Evolutionary conservation across 2,888 invertebrate species (phyloP), one percentile per base, ranked within the genome.

Genomic region (Hydroisotoma schaefferi): DNA sequence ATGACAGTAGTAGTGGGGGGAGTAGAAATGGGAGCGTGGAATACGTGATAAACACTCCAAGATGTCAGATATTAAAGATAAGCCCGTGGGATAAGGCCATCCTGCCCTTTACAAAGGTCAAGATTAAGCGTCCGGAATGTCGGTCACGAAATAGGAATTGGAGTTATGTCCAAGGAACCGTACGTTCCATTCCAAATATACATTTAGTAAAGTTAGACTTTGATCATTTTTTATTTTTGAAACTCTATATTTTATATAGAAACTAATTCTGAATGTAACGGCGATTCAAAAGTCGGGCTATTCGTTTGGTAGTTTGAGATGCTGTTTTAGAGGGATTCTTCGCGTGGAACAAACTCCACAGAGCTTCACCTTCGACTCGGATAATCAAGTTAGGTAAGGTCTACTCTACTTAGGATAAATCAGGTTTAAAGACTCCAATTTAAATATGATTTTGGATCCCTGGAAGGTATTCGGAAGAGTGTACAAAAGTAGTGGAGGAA

Each of bases 261-360:
- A 55, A 2, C 46, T 65, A 1, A 27, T 53, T 33, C 10, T 65
- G 5, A 65, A 65, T 23, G 6, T 23, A 27, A 28, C 53, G 1
- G 65, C 59, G 1, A 25, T 65, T 10, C 6, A 48, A 8, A 43
- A 43, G n/a, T 53, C 59, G 1, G 65, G 65, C 20, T 62, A 58
- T 23, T 59, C 61, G 1, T 15, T 43, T 4, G 26, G 15, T 22
- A 48, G 49, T 8, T 10, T 65, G 0, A 20, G 33, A 4, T 65
- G 65, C 25, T 65, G 61, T 49, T 65, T 62, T 44, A 44, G 29
- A 22, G 40, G 25, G 1, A 59, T 65, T 20, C n/a, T n/a, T 10
- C 43, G 65, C 2, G 60, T 65, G 10, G 57, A 56, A n/a, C 65
- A 65, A 44, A 22, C 59, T 4, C 25, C 59, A 1, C 40, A 59